Base-by-base conservation (phyloP, 2,797 vertebrate species). In the Sebastolobus alascanus region DNA sequence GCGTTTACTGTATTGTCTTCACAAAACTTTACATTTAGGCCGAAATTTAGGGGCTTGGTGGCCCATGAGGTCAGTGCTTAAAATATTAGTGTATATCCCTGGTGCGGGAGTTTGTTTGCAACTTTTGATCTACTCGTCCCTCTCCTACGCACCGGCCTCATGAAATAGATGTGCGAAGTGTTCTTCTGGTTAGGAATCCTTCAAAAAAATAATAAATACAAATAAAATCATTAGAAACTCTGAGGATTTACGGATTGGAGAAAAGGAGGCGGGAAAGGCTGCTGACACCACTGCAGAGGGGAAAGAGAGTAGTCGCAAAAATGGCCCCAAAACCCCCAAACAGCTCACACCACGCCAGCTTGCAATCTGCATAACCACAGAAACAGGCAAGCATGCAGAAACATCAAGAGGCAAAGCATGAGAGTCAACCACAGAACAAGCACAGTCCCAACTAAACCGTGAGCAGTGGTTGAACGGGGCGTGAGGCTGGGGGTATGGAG, bases 371-470 rank as follows among this genome's bases (percentile, higher is more conserved):
- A 90, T 82, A 58, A 79, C 79, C 82, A 89, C 86, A 89, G 87
- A 88, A 84, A 87, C 94, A 93, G 92, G 92, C 93, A 86, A 83
- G 75, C 94, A 95, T 95, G 94, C 94, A 94, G 89, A 78, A 75
- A 90, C 90, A 91, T 66, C 87, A 78, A 79, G 85, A 89, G 79
- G 89, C 89, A 81, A 93, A 94, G 92, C 93, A 89, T 60, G 84
- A 84, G 77, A 74, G 75, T 79, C 81, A 79, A 89, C 89, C 87
- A 89, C 84, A 89, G 75, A 87, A 82, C 87, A 89, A 82, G 90
- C 89, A 91, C 83, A 88, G 82, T 75, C 84, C 81, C 79, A 84
- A 89, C 82, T 43, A 73, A 89, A 92, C 84, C 82, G 64, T 66
- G 77, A 90, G 82, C 86, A 83, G 90, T 72, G 77, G 89, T 80